Base-by-base conservation (phyloP, 2,113 vertebrate genomes). In the Cyanoderma ruficeps region DNA sequence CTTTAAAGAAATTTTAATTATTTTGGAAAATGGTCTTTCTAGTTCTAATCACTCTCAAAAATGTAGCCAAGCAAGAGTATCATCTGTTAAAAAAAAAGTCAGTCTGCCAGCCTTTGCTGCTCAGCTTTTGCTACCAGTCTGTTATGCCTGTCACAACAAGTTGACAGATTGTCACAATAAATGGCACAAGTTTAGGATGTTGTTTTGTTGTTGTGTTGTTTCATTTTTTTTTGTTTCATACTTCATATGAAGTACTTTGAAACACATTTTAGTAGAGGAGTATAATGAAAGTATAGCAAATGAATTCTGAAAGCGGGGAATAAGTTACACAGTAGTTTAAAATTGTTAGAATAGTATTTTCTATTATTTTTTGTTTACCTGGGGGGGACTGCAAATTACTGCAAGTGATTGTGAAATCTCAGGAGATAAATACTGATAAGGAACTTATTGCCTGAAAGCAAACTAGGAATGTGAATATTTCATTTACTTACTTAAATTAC, bases 61-160 rank as follows among this genome's bases (percentile, higher is more conserved):
- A 76, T 39, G n/a, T 52, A 83, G 76, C 50, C 17, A 79, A 90
- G 46, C 27, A 85, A 56, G 21, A 52, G 24, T 42, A 44, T 77
- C 9, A 2, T 71, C 44, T 90, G 42, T 71, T 2, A 20, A 55
- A 59, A 33, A 90, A 88, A 90, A 83, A 83, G n/a, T 55, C 82
- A 72, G 46, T 12, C 91, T 83, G 49, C 27, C 93, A 87, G 57
- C 20, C 52, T 89, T 59, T 76, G 67, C 63, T 96, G 63, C 67
- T 90, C 86, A 88, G 71, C 31, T 93, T 93, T 93, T 95, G 61
- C 57, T 88, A 76, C 31, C 93, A 63, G 22, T 96, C 85, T 95
- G 83, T 83, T 88, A 56, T 0, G 1, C 63, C 37, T 94, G 87
- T 86, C 91, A 89, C 53, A 94, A 94, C 75, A 80, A 90, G 9